Base-by-base conservation (phyloP, 2,797 vertebrate genomes). In the Cebuella pygmaea region DNA sequence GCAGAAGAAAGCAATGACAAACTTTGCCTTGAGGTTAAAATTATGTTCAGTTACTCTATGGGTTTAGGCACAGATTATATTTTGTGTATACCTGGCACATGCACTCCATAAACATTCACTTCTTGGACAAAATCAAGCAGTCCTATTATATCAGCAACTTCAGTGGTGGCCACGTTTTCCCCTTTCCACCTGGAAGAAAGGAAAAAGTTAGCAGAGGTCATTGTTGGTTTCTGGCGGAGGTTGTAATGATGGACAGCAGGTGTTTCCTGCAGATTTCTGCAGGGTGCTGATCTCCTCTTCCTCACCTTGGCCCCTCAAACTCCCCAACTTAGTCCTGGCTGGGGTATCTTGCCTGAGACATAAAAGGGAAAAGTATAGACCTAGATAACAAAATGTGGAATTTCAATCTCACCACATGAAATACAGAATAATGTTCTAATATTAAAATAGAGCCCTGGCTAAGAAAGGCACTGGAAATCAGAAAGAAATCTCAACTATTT, bases 81-180 rank as follows among this genome's bases (percentile, higher is more conserved):
- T 52, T 57, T 55, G 27, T 85, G 57, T n/a, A 1, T 98, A 99
- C 99, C 99, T 99, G 99, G 99, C 57, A 99, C 99, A 78, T 98
- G 98, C 15, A 99, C 99, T 46, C 99, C 99, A 4, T 99, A 99
- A 24, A 99, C 99, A 84, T 98, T 99, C 15, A 99, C 99, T 97
- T 99, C 99, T 91, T 99, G 98, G 83, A 99, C n/a, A 27, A 98
- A 99, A 88, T 99, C 98, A 81, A 99, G 61, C 89, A 98, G 76
- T 55, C 99, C 97, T 95, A 99, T 76, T 97, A 98, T 97, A 98
- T 99, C 99, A 10, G 99, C 98, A 19, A 99, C 99, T 98, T 99
- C 99, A 0, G 98, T 99, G 75, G 99, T 99, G 20, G 99, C 99
- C 91, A 99, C 99, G 0, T 99, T 99, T 98, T 99, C 99, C 92